phyloP scores from a whole-genome alignment of 2,888 invertebrate species.

The Ectemnius continuus region DNA sequence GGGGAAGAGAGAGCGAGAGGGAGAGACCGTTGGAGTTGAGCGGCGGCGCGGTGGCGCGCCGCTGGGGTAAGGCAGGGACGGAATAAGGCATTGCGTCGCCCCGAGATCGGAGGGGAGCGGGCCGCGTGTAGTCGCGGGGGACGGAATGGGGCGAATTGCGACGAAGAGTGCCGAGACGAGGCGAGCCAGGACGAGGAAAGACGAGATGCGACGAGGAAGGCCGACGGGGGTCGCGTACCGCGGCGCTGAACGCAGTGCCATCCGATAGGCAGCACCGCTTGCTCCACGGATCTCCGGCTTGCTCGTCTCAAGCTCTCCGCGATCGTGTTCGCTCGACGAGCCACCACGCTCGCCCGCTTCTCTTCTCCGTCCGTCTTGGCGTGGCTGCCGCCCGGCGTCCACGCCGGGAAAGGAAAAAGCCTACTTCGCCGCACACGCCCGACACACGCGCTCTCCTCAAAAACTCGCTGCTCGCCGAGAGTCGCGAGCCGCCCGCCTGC shows the following conservation, averaged over 20 bases:
- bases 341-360: conserved; percentile 50
- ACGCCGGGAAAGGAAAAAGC: conserved; percentile 51
- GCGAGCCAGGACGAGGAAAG: conserved; percentile 63
- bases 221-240: conserved; percentile 66
- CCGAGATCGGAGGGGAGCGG: background rate
- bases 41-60: conserved; percentile 25
- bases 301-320: conserved; percentile 51
- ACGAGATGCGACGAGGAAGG: conserved; percentile 63
- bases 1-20: background rate
- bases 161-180: conserved; percentile 58
- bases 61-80: conserved; percentile 24
- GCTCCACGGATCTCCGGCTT: conserved; percentile 64
- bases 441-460: conserved; percentile 30
- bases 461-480: conserved; percentile 26
- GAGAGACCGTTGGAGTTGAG: conserved; percentile 17
- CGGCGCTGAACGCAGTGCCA: conserved; percentile 72
- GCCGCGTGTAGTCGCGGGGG: conserved; percentile 16
- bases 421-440: conserved; percentile 23
- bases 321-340: conserved; percentile 51
- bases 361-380: conserved; percentile 37
- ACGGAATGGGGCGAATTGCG: conserved; percentile 59
- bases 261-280: conserved; percentile 73
- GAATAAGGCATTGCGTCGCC: conserved; percentile 9
- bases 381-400: conserved; percentile 51
- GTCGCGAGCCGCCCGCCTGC: conserved; percentile 23